Percentiles rank a stretch among this genome's conserved stretches.
These are phyloP conservation scores for Drosophila sturtevanti DNA, from an alignment of 1,140 invertebrate genomes.

Conservation along the genomic window DNA sequence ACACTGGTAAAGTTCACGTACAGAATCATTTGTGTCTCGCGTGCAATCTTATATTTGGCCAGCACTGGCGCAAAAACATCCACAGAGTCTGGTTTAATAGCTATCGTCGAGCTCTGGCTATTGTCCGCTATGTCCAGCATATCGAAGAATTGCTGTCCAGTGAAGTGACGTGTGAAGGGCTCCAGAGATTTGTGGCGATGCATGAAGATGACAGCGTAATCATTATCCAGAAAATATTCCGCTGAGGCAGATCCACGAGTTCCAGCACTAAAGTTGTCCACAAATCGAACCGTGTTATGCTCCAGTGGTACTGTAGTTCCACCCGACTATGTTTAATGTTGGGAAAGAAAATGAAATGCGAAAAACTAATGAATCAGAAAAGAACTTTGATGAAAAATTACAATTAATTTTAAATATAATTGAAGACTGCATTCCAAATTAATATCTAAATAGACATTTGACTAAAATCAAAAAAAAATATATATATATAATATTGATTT, in stretches of 20 bases:
- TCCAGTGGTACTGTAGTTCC: conserved; percentile 98
- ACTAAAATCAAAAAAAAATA: no score
- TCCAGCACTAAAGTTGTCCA: conserved; percentile 99
- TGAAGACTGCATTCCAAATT: no score
- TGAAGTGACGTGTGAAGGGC: conserved; percentile 94
- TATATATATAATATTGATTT: no score
- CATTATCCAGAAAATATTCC: conserved; percentile 95
- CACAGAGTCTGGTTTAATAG: conserved; percentile 89
- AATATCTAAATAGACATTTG: no score
- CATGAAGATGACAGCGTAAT: conserved; percentile 92
- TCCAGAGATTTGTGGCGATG: conserved; percentile 92
- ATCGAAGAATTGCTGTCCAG: conserved; percentile 90
- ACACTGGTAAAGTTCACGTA: conserved; percentile 92
- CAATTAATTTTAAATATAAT: no score
- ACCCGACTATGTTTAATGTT: conserved; percentile 88
- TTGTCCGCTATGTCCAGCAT: conserved; percentile 88
- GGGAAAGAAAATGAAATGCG: neutral
- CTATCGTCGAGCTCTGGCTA: conserved; percentile 85
- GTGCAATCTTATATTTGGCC: conserved; percentile 88
- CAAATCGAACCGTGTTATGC: conserved; percentile 97
- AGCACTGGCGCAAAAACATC: conserved; percentile 87
- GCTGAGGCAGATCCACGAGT: conserved; percentile 96
- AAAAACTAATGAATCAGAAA: neutral
- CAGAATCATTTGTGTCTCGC: conserved; percentile 87
- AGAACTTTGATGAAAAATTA: no score